Evolutionary conservation across 2,888 invertebrate genomes (phyloP).

Genomic region (Toxonevra muliebris): DNA sequence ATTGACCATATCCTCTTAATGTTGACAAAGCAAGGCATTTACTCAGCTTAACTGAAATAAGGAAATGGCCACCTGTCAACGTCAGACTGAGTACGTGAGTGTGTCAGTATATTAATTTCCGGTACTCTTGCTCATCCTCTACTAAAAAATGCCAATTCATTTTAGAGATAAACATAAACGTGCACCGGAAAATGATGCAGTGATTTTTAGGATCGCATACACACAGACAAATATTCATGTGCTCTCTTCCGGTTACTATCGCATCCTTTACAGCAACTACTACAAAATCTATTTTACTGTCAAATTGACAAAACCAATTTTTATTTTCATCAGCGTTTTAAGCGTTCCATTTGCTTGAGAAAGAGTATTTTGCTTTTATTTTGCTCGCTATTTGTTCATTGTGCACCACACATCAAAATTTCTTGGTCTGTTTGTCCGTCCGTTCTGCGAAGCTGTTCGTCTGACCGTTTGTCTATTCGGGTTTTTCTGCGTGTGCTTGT

Average conservation of each 20-base stretch:
- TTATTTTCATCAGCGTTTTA: conserved; percentile 34
- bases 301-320: conserved; percentile 52
- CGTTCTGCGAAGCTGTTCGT: conserved; percentile 7
- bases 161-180: conserved; percentile 12
- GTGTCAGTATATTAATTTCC: conserved; percentile 30
- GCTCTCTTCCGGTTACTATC: neutral
- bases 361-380: conserved; percentile 22
- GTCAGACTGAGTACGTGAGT: neutral
- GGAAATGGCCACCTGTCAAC: neutral
- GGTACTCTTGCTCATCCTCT: conserved; percentile 35
- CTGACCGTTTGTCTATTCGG: conserved; percentile 2
- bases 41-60: neutral
- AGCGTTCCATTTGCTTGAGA: neutral
- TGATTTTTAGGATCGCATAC: neutral
- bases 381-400: neutral
- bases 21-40: conserved; percentile 4
- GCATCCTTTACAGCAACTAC: conserved; percentile 9
- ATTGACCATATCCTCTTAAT: neutral
- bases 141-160: conserved; percentile 33
- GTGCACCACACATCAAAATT: conserved; percentile 13
- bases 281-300: conserved; percentile 56
- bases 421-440: conserved; percentile 28
- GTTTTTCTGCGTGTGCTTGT: conserved; percentile 18
- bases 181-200: conserved; percentile 16
- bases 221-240: too few relatives aligned